Conservation (phyloP, 2,888 invertebrate genomes). For the Ichneumoninae sp. region DNA sequence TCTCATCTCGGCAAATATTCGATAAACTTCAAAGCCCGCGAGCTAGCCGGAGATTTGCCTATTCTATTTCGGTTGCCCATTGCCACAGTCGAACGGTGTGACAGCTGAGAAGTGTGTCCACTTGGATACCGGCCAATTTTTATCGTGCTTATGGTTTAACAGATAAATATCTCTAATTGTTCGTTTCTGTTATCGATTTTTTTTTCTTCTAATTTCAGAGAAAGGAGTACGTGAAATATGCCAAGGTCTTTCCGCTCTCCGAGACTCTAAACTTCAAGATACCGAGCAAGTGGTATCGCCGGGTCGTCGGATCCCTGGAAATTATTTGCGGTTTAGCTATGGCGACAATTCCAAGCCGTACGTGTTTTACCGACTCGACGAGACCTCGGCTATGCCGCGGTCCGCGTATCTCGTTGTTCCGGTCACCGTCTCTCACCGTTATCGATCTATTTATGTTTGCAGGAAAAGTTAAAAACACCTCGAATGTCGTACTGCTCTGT, state of each 20-base stretch:
- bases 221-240: constrained; percentile 97
- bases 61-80: constrained; percentile 75
- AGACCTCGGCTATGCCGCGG: neutral
- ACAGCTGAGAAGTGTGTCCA: constrained; percentile 71
- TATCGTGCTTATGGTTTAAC: constrained; percentile 44
- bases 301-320: constrained; percentile 93
- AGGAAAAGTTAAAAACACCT: constrained; percentile 96
- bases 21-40: constrained; percentile 65
- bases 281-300: constrained; percentile 96
- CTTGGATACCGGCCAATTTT: constrained; percentile 69
- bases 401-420: constrained; percentile 5
- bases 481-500: constrained; percentile 93
- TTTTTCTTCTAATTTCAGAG: constrained; percentile 88
- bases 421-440: neutral
- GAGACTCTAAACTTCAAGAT: constrained; percentile 93
- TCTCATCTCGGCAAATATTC: constrained; percentile 48
- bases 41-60: constrained; percentile 63
- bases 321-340: constrained; percentile 93
- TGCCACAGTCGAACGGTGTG: constrained; percentile 75
- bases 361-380: constrained; percentile 83
- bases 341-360: constrained; percentile 93
- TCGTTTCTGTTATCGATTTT: constrained; percentile 21
- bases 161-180: constrained; percentile 9
- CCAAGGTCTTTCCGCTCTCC: constrained; percentile 96
- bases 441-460: constrained; percentile 80